Evolutionary conservation across 2,113 vertebrate species (phyloP).

Genomic region (Rutilus rutilus): DNA sequence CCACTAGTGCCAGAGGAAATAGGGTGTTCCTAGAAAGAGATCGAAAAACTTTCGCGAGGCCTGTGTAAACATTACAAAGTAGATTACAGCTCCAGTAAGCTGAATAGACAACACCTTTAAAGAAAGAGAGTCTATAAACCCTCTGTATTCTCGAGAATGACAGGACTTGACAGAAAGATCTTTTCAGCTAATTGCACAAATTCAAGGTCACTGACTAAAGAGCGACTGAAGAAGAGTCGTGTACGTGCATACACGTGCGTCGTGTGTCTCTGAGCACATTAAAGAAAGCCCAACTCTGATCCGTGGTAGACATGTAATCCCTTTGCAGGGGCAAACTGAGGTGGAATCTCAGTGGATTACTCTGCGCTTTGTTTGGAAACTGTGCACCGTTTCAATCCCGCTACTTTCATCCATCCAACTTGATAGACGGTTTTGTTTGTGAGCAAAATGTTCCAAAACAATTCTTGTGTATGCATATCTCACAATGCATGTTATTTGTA

Average conservation of each 20-base stretch:
- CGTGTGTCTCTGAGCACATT: not conserved
- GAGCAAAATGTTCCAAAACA: not conserved
- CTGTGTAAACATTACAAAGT: constrained; percentile 37
- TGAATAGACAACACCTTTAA: constrained; percentile 27
- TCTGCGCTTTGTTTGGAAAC: constrained; percentile 28
- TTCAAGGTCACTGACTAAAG: constrained; percentile 34
- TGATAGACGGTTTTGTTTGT: not conserved
- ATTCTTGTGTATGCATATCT: constrained; percentile 6
- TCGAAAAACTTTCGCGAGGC: not conserved
- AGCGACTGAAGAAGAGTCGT: not conserved
- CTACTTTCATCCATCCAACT: constrained; percentile 17
- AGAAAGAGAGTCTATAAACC: not conserved
- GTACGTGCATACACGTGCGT: too few species aligned
- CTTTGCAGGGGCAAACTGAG: constrained; percentile 19
- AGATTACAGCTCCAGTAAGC: constrained; percentile 43
- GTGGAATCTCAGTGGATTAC: constrained; percentile 32
- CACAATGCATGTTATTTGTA: not conserved
- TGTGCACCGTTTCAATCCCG: not conserved
- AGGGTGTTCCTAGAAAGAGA: constrained; percentile 9
- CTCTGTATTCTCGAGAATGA: not conserved
- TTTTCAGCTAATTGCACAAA: constrained; percentile 40
- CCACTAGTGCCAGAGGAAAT: not conserved
- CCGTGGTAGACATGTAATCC: constrained; percentile 15
- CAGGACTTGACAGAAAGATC: constrained; percentile 11
- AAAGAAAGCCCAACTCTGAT: constrained; percentile 37